A percentile compares a stretch with the other conserved stretches of the same genome.
phyloP scores from a whole-genome alignment of 2,113 vertebrate species.

The Clupea harengus region DNA sequence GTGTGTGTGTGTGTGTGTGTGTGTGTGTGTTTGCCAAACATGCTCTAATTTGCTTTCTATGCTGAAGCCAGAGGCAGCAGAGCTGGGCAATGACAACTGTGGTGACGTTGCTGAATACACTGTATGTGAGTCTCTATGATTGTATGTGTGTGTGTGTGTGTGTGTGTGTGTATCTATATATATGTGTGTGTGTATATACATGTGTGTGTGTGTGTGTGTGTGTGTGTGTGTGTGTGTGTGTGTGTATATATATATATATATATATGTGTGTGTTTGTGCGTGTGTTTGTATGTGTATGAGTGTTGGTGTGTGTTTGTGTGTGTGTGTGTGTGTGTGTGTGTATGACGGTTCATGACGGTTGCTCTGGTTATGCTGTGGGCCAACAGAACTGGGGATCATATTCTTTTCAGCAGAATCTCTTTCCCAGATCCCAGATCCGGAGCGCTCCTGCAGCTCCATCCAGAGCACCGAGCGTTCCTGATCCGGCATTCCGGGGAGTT shows the following conservation, averaged over 20 bases:
- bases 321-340: neutral
- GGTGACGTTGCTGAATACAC: neutral
- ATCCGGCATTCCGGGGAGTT: neutral
- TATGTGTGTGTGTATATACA: conserved; percentile 3
- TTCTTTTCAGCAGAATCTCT: neutral
- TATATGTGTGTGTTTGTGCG: neutral
- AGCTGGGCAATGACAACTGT: neutral
- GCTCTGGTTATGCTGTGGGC: too few relatives aligned
- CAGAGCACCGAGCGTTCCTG: neutral
- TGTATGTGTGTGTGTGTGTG: neutral
- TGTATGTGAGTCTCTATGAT: neutral
- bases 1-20: conserved; percentile 2
- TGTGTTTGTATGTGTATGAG: neutral
- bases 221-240: neutral
- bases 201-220: neutral
- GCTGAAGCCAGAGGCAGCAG: neutral
- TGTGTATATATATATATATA: too few relatives aligned
- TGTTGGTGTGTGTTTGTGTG: neutral
- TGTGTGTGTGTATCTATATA: neutral
- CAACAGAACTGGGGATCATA: too few relatives aligned
- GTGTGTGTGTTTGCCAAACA: neutral
- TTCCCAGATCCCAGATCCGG: neutral
- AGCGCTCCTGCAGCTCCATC: neutral
- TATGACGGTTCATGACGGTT: neutral
- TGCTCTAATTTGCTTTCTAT: too few relatives aligned